phyloP scores from a whole-genome alignment of 2,888 invertebrate genomes.

The Paralinhomoeus sp. region DNA sequence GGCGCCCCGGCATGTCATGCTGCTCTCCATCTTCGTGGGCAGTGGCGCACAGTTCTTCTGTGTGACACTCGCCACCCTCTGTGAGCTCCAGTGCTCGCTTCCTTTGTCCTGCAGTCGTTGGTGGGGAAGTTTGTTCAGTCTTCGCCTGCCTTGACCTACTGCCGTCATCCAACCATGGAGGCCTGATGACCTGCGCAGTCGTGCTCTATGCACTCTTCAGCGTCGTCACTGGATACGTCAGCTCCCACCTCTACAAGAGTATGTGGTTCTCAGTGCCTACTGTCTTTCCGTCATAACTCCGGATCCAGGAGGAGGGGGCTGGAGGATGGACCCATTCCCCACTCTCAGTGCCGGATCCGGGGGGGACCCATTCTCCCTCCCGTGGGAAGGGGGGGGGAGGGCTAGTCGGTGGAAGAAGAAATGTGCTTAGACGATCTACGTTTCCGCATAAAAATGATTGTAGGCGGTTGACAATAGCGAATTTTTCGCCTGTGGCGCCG shows the following conservation, averaged over 20 bases:
- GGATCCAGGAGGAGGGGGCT: too few species aligned
- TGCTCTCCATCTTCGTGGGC: conserved; percentile 80
- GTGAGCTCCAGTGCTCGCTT: conserved; percentile 26
- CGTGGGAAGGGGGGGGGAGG: too few species aligned
- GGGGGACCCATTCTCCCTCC: too few species aligned
- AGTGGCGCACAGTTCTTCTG: conserved; percentile 84
- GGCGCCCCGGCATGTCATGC: conserved; percentile 64
- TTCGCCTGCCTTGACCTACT: conserved; percentile 98
- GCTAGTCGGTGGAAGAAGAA: too few species aligned
- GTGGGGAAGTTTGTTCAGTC: conserved; percentile 35
- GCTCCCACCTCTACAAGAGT: conserved; percentile 88
- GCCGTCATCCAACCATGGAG: conserved; percentile 91
- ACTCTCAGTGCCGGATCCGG: too few species aligned
- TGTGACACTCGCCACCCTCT: conserved; percentile 77
- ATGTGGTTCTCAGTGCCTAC: conserved; percentile 12
- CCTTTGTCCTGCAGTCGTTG: not conserved
- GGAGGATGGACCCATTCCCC: too few species aligned
- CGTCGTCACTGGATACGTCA: conserved; percentile 84
- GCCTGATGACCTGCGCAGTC: conserved; percentile 90
- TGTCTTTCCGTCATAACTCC: too few species aligned
- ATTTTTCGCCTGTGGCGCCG: too few species aligned
- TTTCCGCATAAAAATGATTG: too few species aligned
- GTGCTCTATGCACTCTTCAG: conserved; percentile 88
- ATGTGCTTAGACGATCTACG: too few species aligned
- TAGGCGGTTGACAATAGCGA: too few species aligned